These are phyloP conservation scores for Polydrusus pterygomalis DNA, from an alignment of 2,888 invertebrate species.

Conservation along the genomic window DNA sequence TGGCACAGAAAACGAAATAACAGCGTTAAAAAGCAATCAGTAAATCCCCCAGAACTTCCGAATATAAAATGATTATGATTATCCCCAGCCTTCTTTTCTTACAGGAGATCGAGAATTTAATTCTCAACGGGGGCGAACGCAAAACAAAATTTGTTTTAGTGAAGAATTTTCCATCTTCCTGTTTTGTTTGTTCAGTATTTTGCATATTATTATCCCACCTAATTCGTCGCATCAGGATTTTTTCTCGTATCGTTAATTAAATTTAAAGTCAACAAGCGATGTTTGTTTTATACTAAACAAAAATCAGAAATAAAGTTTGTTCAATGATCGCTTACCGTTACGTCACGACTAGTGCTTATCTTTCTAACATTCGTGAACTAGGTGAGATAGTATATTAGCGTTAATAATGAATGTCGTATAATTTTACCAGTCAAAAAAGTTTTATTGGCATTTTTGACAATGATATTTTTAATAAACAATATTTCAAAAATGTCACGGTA, in stretches of 20 bases:
- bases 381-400: no score
- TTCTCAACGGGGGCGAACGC: not conserved
- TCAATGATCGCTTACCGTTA: no score
- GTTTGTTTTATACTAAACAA: no score
- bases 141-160: conserved; percentile 16
- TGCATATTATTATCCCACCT: not conserved
- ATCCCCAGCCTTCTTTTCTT: not conserved
- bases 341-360: no score
- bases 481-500: no score
- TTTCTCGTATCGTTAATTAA: conserved; percentile 2
- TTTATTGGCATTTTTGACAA: no score
- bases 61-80: conserved; percentile 24
- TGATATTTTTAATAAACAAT: no score
- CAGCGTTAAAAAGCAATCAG: conserved; percentile 18
- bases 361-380: no score
- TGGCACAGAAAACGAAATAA: conserved; percentile 4
- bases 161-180: not conserved
- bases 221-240: not conserved
- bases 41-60: conserved; percentile 9
- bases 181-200: conserved; percentile 10
- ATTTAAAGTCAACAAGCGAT: no score
- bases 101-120: conserved; percentile 12
- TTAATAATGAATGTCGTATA: no score
- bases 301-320: no score
- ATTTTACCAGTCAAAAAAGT: no score